A percentile compares a stretch with the other conserved stretches of the same genome.
These are phyloP conservation scores for Uropsilus gracilis DNA, from an alignment of 2,113 vertebrate genomes.

Conservation along the genomic window DNA sequence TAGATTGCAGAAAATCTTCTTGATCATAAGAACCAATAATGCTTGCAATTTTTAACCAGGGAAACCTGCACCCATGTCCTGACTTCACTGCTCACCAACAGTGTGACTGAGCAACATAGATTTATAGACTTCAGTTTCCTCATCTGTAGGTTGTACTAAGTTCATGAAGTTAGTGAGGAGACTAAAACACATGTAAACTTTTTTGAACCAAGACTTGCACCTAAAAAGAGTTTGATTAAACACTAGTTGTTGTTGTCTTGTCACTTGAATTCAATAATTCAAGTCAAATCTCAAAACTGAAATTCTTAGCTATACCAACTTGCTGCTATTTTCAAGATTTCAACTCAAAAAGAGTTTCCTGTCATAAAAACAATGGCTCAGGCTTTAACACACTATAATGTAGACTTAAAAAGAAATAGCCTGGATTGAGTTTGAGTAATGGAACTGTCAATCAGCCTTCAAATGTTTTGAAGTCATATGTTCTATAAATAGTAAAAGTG, in stretches of 20 bases:
- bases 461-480: neutral
- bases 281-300: conserved; percentile 14
- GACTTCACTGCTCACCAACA: neutral
- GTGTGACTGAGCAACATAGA: conserved; percentile 1
- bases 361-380: neutral
- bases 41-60: conserved; percentile 50
- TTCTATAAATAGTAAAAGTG: conserved; percentile 61
- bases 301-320: neutral
- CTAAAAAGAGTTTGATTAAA: neutral
- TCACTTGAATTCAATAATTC: neutral
- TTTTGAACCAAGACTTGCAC: conserved; percentile 12
- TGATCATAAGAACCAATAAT: neutral
- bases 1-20: neutral
- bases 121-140: neutral
- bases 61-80: too few relatives aligned
- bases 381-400: neutral
- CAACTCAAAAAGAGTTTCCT: conserved; percentile 31
- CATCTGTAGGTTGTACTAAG: neutral
- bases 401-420: neutral
- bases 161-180: neutral
- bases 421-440: conserved; percentile 4
- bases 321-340: conserved; percentile 43
- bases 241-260: neutral
- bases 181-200: neutral
- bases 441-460: conserved; percentile 47